phyloP scores from a whole-genome alignment of 2,113 vertebrate species.

The Amphiprion percula region DNA sequence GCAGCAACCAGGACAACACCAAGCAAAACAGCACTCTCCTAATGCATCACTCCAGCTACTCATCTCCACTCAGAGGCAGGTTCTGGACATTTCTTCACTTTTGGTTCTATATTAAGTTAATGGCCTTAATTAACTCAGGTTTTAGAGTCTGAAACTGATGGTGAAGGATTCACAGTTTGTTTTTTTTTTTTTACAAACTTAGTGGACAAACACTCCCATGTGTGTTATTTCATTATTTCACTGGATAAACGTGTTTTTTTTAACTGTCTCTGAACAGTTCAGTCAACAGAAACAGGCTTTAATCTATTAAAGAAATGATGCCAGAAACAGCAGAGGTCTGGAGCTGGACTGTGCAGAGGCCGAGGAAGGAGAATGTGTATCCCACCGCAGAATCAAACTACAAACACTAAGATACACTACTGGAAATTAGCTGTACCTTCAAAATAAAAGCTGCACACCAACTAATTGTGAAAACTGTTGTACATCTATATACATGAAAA shows the following conservation, averaged over 20 bases:
- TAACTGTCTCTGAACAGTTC: background rate
- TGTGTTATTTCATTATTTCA: background rate
- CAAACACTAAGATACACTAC: background rate
- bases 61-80: background rate
- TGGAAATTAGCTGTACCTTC: slow-evolving; percentile 38
- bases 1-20: background rate
- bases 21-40: slow-evolving; percentile 9
- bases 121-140: slow-evolving; percentile 42
- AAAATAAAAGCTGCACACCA: slow-evolving; percentile 42
- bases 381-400: background rate
- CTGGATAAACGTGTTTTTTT: background rate
- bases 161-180: background rate
- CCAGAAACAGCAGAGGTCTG: background rate
- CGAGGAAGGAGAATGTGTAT: background rate
- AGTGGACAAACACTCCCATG: background rate
- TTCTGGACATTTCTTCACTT: slow-evolving; percentile 22
- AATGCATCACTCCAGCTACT: slow-evolving; percentile 16
- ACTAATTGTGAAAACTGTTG: background rate
- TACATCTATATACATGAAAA: background rate
- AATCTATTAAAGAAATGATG: no score
- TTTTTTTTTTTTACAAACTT: background rate
- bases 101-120: slow-evolving; percentile 43
- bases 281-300: background rate
- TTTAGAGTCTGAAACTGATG: slow-evolving; percentile 11
- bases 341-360: no score